Percentiles rank a stretch among this genome's conserved stretches.
Evolutionary conservation across 2,888 invertebrate species (phyloP).

Genomic region (Frankliniella intonsa): DNA sequence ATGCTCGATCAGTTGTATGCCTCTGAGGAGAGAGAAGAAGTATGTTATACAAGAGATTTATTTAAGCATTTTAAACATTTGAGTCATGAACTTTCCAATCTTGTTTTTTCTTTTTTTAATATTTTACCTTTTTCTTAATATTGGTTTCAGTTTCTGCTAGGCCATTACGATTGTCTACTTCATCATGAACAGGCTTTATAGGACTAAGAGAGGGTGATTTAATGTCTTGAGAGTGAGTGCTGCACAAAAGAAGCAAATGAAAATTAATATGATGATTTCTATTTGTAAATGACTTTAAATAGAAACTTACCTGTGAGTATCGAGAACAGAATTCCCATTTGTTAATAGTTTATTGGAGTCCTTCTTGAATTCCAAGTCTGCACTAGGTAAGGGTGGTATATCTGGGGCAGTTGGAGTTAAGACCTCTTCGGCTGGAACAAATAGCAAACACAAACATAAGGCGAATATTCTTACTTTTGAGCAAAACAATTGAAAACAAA

Average conservation of each 20-base stretch:
- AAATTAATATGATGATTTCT: slow-evolving; percentile 29
- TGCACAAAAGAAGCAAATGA: not conserved
- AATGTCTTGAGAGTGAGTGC: not conserved
- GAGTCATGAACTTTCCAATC: too few species aligned
- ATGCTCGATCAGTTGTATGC: slow-evolving; percentile 65
- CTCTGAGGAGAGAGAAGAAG: slow-evolving; percentile 46
- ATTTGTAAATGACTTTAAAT: slow-evolving; percentile 19
- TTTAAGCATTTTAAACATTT: too few species aligned
- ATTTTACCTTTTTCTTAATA: slow-evolving; percentile 45
- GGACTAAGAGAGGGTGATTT: slow-evolving; percentile 44
- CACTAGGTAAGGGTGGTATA: not conserved
- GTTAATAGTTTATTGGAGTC: not conserved
- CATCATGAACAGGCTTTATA: slow-evolving; percentile 41
- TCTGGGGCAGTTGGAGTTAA: not conserved
- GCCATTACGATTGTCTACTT: slow-evolving; percentile 34
- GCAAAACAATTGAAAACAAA: slow-evolving; percentile 34
- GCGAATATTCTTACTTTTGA: slow-evolving; percentile 30
- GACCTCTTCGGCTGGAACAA: slow-evolving; percentile 29
- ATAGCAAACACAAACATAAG: slow-evolving; percentile 34
- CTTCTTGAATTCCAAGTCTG: not conserved
- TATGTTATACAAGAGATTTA: too few species aligned
- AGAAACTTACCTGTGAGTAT: slow-evolving; percentile 32
- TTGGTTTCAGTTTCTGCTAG: slow-evolving; percentile 35
- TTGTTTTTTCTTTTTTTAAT: not conserved
- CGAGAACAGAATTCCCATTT: slow-evolving; percentile 30